Base-by-base conservation (phyloP, 1,140 invertebrate genomes). In the Scaptomyza pallida region DNA sequence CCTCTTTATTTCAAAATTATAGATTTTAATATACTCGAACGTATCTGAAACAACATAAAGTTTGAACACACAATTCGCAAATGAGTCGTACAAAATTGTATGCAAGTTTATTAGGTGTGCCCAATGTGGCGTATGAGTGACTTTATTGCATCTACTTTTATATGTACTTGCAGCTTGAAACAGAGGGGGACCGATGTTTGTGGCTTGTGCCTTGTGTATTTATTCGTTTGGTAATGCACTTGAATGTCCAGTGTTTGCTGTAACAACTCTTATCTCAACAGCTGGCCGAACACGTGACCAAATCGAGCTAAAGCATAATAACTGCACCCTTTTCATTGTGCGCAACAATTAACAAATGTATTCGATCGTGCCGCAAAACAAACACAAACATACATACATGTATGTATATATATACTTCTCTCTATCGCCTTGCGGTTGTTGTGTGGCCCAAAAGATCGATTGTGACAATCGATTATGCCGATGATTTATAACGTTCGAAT, bases 401-500 rank as follows among this genome's bases (percentile, higher is more conserved):
- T n/a, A 55, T n/a, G 21, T 16, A 41, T 9, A 48, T 17, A 44
- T 26, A 13, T 15, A 16, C 3, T 16, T n/a, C 26, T n/a, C 37
- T 8, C n/a, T 17, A 33, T 40, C 13, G 57, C 12, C 2, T 21
- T 41, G 63, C 21, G 63, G 23, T 30, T 30, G 26, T 10, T 60
- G 47, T 62, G 48, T 54, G 56, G 65, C 56, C 57, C 51, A 51
- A 75, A 37, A 77, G 60, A 86, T 85, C 80, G 77, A 85, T 80
- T 80, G 65, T 60, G 41, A 44, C 81, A 76, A 86, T 85, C 80
- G 80, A 85, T 81, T 85, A 69, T 59, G 52, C 40, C 55, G 70
- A 86, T 86, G 80, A 85, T 85, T 85, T 85, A 85, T 85, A 44
- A 77, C 67, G 54, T 47, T 78, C 74, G 62, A 77, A 79, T 76